Evolutionary conservation across 2,888 invertebrate species (phyloP).

Genomic region (Candidula unifasciata): DNA sequence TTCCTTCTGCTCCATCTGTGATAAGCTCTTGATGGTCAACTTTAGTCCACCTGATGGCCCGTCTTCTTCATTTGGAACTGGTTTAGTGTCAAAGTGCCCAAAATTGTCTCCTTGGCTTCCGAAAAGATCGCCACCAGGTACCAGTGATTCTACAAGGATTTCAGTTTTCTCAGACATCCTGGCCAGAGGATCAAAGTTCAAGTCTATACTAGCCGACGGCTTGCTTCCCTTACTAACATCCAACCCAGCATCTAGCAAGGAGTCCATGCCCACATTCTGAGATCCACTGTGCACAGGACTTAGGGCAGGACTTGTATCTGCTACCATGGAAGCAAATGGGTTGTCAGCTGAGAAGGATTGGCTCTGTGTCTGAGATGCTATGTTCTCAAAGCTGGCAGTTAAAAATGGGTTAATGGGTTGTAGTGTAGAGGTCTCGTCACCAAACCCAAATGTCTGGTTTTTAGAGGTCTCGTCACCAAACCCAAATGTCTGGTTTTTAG

Average conservation of each 20-base stretch:
- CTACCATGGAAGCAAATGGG: slow-evolving; percentile 48
- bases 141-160: background rate
- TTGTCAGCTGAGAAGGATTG: slow-evolving; percentile 46
- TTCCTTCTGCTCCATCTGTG: slow-evolving; percentile 12
- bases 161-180: slow-evolving; percentile 25
- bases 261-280: slow-evolving; percentile 24
- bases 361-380: slow-evolving; percentile 49
- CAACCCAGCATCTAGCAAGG: slow-evolving; percentile 44
- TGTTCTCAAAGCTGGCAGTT: slow-evolving; percentile 61
- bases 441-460: slow-evolving; percentile 36
- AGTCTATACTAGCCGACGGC: background rate
- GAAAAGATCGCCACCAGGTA: background rate
- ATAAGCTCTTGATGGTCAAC: slow-evolving; percentile 63
- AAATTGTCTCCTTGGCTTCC: slow-evolving; percentile 10
- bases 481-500: no score
- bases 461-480: background rate
- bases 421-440: slow-evolving; percentile 20
- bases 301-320: slow-evolving; percentile 23
- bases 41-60: slow-evolving; percentile 24
- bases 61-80: slow-evolving; percentile 54
- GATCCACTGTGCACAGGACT: slow-evolving; percentile 29
- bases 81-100: slow-evolving; percentile 36
- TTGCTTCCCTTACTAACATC: background rate
- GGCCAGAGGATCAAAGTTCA: slow-evolving; percentile 64
- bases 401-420: slow-evolving; percentile 57